Conservation (phyloP, 2,888 invertebrate genomes). For the Andrena praecox region DNA sequence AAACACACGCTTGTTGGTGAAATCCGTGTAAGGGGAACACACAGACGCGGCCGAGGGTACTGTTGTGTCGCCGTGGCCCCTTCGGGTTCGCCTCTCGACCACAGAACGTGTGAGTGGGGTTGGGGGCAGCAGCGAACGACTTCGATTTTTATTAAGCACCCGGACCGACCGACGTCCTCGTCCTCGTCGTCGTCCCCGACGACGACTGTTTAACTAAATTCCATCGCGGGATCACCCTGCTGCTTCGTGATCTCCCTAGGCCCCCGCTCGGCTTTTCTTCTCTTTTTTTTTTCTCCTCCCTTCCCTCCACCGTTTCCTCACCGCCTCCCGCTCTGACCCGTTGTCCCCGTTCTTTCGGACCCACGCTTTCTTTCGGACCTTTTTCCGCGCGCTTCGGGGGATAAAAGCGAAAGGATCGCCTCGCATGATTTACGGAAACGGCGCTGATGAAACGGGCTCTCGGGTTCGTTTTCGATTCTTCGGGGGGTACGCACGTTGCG, state of each 20-base stretch:
- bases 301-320: not conserved
- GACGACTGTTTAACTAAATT: constrained; percentile 76
- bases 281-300: constrained; percentile 3
- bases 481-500: not conserved
- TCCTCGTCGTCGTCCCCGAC: constrained; percentile 47
- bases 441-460: constrained; percentile 40
- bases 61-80: not conserved
- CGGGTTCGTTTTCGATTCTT: constrained; percentile 14
- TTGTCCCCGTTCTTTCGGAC: constrained; percentile 29
- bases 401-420: constrained; percentile 53
- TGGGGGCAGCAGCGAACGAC: constrained; percentile 64
- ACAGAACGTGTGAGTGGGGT: constrained; percentile 69
- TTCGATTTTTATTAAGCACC: constrained; percentile 76
- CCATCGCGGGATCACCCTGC: constrained; percentile 72
- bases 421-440: constrained; percentile 59
- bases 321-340: constrained; percentile 24
- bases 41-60: constrained; percentile 32
- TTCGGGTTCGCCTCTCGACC: constrained; percentile 37
- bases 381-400: constrained; percentile 30
- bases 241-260: constrained; percentile 56
- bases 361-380: constrained; percentile 45
- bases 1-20: constrained; percentile 58
- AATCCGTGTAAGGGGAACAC: constrained; percentile 48
- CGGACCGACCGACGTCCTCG: constrained; percentile 60
- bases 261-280: constrained; percentile 23